These are phyloP conservation scores for Ceratothoa steindachneri DNA, from an alignment of 2,888 invertebrate genomes.

Conservation along the genomic window DNA sequence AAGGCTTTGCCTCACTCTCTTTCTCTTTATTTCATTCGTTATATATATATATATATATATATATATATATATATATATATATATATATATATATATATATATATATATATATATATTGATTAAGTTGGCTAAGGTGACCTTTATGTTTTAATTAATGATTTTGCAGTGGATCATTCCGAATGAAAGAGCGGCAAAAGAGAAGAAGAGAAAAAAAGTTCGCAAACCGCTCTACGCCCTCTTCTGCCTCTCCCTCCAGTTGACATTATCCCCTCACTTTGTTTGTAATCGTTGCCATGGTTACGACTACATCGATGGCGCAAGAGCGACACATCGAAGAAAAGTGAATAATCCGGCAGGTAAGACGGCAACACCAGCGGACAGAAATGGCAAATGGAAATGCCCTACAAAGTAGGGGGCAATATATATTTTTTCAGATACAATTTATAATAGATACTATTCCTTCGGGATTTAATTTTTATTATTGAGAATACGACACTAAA, in stretches of 20 bases:
- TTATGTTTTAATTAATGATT: neutral
- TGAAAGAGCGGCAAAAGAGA: neutral
- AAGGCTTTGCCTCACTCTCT: neutral
- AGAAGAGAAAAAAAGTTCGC: neutral
- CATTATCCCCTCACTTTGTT: slow-evolving; percentile 8
- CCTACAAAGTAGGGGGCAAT: no score
- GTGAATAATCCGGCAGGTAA: neutral
- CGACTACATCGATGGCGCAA: neutral
- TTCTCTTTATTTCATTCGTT: neutral
- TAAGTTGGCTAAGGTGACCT: neutral
- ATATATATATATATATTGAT: no score
- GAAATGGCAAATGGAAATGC: no score
- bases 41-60: slow-evolving; percentile 21
- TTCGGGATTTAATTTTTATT: no score
- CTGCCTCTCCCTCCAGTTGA: slow-evolving; percentile 9
- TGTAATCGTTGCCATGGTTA: neutral
- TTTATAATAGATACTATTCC: no score
- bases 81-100: slow-evolving; percentile 6
- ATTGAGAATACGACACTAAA: neutral
- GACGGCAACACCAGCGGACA: no score
- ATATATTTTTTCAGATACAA: no score
- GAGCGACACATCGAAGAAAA: neutral
- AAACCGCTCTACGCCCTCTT: neutral
- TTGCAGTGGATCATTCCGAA: neutral
- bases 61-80: slow-evolving; percentile 23